Percentiles rank a stretch among this genome's conserved stretches.
Conservation (phyloP, 1,140 invertebrate species). For the Agraylea sexmaculata region DNA sequence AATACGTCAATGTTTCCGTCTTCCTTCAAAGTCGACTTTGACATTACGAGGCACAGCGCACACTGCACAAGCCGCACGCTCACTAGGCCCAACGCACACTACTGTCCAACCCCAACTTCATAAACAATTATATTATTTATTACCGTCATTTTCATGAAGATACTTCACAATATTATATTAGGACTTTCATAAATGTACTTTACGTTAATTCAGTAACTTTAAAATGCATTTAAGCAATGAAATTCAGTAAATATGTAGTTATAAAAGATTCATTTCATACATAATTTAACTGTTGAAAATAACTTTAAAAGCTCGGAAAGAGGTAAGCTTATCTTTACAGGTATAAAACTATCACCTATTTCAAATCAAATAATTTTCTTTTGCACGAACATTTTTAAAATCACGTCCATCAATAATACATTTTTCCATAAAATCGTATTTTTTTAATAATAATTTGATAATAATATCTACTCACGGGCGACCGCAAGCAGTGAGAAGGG, state of each 20-base stretch:
- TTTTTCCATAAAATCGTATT: too few species aligned
- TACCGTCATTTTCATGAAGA: not conserved
- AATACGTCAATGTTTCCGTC: too few species aligned
- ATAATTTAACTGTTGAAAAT: slow-evolving; percentile 12
- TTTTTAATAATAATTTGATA: too few species aligned
- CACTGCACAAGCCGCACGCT: too few species aligned
- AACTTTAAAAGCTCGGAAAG: slow-evolving; percentile 8
- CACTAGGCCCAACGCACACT: too few species aligned
- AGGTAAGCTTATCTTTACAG: slow-evolving; percentile 13
- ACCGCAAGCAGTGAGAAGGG: too few species aligned
- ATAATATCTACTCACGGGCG: too few species aligned
- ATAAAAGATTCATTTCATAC: not conserved
- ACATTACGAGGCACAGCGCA: too few species aligned
- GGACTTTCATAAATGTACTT: not conserved
- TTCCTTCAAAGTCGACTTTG: too few species aligned
- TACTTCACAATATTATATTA: not conserved
- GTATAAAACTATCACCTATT: slow-evolving; percentile 4
- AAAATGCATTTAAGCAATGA: slow-evolving; percentile 2
- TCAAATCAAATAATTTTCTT: slow-evolving; percentile 6
- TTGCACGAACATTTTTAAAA: too few species aligned
- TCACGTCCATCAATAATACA: too few species aligned
- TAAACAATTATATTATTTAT: not conserved
- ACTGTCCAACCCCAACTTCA: too few species aligned
- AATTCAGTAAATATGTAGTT: not conserved
- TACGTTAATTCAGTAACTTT: not conserved